Percentiles rank a stretch among this genome's conserved stretches.
Conservation (phyloP, 2,797 vertebrate genomes). For the Halcyon chelicuti region DNA sequence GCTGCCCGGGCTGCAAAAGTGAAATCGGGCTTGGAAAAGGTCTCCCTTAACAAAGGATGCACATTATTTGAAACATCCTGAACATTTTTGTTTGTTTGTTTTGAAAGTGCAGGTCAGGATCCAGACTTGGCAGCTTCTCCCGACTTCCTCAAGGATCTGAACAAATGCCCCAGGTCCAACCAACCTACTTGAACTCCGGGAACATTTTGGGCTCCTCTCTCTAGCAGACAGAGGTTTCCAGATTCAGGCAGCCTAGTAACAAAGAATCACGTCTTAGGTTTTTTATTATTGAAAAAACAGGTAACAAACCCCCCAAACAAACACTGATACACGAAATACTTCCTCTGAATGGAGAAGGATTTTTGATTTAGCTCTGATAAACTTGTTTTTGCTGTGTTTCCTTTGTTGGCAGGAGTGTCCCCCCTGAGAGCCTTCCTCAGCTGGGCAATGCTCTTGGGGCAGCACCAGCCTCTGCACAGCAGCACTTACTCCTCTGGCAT, state of each 20-base stretch:
- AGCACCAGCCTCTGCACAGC: not conserved
- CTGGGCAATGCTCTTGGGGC: not conserved
- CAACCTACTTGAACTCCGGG: not conserved
- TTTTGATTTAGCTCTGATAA: not conserved
- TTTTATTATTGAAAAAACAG: not conserved
- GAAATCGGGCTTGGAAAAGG: not conserved
- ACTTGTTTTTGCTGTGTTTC: not conserved
- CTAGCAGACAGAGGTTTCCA: not conserved
- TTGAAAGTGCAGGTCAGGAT: not conserved
- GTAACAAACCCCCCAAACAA: no score
- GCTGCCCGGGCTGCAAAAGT: not conserved
- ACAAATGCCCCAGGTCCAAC: not conserved
- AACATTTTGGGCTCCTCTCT: not conserved
- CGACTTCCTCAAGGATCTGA: not conserved
- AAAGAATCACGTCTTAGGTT: not conserved
- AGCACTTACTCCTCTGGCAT: not conserved
- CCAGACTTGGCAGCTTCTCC: slow-evolving; percentile 5
- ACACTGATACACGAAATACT: not conserved
- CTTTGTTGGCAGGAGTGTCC: not conserved
- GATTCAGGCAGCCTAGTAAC: not conserved
- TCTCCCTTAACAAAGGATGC: not conserved
- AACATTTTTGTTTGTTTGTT: not conserved
- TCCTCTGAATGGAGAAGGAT: not conserved
- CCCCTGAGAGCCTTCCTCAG: not conserved
- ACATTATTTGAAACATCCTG: not conserved